phyloP scores from a whole-genome alignment of 2,113 vertebrate genomes.

The Hippolais icterina region DNA sequence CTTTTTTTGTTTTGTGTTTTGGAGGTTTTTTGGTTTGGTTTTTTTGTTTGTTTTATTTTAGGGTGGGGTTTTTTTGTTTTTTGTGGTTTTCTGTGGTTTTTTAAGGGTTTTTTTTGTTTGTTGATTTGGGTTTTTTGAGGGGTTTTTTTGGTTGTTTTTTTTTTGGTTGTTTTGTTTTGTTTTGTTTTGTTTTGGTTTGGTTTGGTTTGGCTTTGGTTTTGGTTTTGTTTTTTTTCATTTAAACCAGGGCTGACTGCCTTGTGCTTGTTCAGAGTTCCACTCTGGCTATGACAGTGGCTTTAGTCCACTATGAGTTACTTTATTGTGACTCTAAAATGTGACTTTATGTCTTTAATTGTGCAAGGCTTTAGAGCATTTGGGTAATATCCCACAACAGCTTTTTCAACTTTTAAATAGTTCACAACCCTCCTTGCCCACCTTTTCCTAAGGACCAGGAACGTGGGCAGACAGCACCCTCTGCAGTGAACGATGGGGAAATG shows the following conservation, averaged over 20 bases:
- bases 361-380: background rate
- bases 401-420: background rate
- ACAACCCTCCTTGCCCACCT: background rate
- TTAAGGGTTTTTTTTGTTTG: no score
- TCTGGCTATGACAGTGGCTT: background rate
- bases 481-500: background rate
- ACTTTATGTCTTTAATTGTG: background rate
- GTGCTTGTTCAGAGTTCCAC: background rate
- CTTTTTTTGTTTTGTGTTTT: no score
- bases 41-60: no score
- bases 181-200: background rate
- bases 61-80: no score
- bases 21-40: no score
- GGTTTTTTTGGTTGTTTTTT: no score
- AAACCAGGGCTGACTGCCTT: background rate
- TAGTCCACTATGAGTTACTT: background rate
- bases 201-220: background rate
- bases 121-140: no score
- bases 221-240: background rate
- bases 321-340: background rate
- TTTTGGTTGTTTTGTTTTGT: no score
- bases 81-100: no score
- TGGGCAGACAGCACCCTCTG: constrained; percentile 49
- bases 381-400: background rate
- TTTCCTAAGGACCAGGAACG: background rate